Evolutionary conservation across 2,888 invertebrate species (phyloP).

Genomic region (Oscheius sp.): DNA sequence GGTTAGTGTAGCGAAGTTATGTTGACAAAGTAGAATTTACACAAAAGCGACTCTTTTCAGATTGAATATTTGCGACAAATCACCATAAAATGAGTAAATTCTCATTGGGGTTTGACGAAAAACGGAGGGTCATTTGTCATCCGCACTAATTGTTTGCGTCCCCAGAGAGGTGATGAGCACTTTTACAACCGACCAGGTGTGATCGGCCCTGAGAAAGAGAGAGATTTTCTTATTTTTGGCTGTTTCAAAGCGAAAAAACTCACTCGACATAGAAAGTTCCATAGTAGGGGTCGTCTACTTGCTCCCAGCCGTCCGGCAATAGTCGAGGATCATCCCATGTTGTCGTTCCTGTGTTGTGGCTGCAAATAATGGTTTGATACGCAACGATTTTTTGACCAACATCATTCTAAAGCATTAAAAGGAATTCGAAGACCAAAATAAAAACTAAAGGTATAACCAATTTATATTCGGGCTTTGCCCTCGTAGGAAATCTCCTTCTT

Average conservation of each 20-base stretch:
- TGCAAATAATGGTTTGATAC: conserved; percentile 72
- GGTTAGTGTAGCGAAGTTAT: no score
- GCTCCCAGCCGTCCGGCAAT: conserved; percentile 96
- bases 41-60: no score
- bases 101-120: no score
- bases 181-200: neutral
- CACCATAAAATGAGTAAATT: no score
- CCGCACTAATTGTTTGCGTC: neutral
- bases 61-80: no score
- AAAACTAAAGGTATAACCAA: no score
- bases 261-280: conserved; percentile 95
- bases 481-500: neutral
- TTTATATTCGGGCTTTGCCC: neutral
- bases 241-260: conserved; percentile 55
- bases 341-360: conserved; percentile 93
- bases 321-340: conserved; percentile 95
- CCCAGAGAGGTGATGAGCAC: neutral
- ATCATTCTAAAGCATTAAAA: no score
- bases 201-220: neutral
- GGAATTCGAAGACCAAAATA: neutral
- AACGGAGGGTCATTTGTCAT: neutral
- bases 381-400: no score
- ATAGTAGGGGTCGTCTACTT: conserved; percentile 94
- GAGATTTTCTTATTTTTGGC: neutral
- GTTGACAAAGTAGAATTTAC: no score